phyloP scores from a whole-genome alignment of 2,888 invertebrate genomes.

The Zaprionus obscuricornis region DNA sequence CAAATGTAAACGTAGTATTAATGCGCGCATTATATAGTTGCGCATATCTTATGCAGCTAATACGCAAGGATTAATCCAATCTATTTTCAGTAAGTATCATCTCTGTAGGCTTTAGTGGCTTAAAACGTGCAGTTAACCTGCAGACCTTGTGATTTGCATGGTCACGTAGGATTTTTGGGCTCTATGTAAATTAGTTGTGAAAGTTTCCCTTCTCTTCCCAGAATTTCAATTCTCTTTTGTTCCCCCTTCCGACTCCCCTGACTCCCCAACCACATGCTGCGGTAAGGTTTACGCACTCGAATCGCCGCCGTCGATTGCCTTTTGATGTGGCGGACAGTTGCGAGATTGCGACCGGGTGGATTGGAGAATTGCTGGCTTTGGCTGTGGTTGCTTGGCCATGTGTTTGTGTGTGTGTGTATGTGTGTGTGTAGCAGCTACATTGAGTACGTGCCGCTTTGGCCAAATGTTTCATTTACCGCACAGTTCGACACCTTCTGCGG shows the following conservation, averaged over 20 bases:
- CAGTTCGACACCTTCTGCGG: slow-evolving; percentile 56
- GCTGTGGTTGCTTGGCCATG: not conserved
- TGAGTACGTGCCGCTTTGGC: slow-evolving; percentile 65
- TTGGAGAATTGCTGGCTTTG: not conserved
- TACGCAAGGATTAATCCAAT: not conserved
- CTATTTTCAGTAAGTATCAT: not conserved
- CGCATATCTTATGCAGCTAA: too few relatives aligned
- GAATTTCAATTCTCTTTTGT: too few relatives aligned
- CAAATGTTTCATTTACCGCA: slow-evolving; percentile 69
- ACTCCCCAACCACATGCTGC: slow-evolving; percentile 31
- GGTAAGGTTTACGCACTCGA: slow-evolving; percentile 22
- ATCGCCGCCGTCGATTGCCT: slow-evolving; percentile 65
- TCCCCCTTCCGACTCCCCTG: too few relatives aligned
- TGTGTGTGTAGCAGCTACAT: slow-evolving; percentile 17
- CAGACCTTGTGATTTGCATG: slow-evolving; percentile 54
- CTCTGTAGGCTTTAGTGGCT: slow-evolving; percentile 7
- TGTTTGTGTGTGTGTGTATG: too few relatives aligned
- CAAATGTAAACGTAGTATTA: too few relatives aligned
- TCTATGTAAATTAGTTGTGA: slow-evolving; percentile 69
- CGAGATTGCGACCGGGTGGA: not conserved
- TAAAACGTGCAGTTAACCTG: slow-evolving; percentile 28
- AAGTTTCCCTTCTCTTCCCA: slow-evolving; percentile 30
- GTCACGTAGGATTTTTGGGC: slow-evolving; percentile 47
- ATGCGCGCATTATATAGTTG: too few relatives aligned
- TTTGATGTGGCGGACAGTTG: slow-evolving; percentile 65